Conservation (phyloP, 2,113 vertebrate species). For the Promerops cafer region DNA sequence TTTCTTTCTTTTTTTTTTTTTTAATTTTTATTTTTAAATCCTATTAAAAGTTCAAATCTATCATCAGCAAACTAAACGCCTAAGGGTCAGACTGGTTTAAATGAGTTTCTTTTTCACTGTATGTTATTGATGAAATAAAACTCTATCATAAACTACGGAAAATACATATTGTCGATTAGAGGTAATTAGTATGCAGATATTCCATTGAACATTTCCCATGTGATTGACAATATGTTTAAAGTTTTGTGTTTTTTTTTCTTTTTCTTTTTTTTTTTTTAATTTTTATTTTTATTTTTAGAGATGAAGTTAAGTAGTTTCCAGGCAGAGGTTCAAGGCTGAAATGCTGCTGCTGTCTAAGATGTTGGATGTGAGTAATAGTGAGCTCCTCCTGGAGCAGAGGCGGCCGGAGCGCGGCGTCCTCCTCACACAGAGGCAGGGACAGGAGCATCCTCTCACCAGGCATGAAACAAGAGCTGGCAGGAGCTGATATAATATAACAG, state of each 20-base stretch:
- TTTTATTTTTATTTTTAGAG: slow-evolving; percentile 9
- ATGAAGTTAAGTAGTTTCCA: slow-evolving; percentile 60
- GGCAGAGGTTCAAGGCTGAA: slow-evolving; percentile 58
- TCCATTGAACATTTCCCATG: slow-evolving; percentile 62
- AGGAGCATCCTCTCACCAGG: slow-evolving; percentile 56
- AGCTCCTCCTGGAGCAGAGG: slow-evolving; percentile 28
- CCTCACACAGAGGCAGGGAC: slow-evolving; percentile 39
- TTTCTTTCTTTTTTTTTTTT: neutral
- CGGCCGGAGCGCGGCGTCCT: slow-evolving; percentile 22
- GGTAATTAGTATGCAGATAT: slow-evolving; percentile 77
- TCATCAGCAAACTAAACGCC: slow-evolving; percentile 67
- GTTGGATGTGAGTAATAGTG: slow-evolving; percentile 62
- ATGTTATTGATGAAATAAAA: slow-evolving; percentile 71
- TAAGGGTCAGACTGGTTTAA: slow-evolving; percentile 71
- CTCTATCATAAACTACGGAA: slow-evolving; percentile 71
- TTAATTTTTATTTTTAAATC: neutral
- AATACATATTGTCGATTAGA: slow-evolving; percentile 73
- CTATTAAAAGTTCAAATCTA: slow-evolving; percentile 70
- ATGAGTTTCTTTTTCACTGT: slow-evolving; percentile 52
- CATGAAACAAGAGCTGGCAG: slow-evolving; percentile 46
- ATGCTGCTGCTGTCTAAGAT: slow-evolving; percentile 54
- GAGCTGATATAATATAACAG: slow-evolving; percentile 56
- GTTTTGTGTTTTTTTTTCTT: neutral
- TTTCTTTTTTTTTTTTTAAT: neutral
- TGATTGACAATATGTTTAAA: slow-evolving; percentile 61